These are phyloP conservation scores for Dynastes hyllus DNA, from an alignment of 2,888 invertebrate genomes.

Conservation along the genomic window DNA sequence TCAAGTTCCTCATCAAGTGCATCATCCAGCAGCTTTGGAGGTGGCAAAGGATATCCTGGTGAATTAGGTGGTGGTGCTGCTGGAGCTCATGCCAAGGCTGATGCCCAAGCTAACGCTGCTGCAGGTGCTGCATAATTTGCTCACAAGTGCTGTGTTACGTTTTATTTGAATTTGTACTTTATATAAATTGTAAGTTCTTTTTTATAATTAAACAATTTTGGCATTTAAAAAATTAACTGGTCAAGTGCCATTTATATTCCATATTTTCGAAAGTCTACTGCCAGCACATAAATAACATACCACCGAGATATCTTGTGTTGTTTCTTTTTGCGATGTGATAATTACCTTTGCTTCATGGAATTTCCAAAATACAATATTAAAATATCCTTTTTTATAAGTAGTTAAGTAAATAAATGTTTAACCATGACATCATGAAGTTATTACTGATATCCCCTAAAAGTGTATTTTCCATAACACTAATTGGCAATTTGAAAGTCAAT, in stretches of 20 bases:
- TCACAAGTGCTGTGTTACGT: slow-evolving; percentile 25
- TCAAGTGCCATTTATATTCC: not conserved
- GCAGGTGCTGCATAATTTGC: slow-evolving; percentile 34
- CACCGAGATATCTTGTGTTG: no score
- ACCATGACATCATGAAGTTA: no score
- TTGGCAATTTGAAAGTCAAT: no score
- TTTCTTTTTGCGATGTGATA: no score
- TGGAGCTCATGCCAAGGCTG: slow-evolving; percentile 45
- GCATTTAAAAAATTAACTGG: not conserved
- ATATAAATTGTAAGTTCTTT: not conserved
- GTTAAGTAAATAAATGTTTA: no score
- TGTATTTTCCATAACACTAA: no score
- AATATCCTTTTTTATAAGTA: no score
- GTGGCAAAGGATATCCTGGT: slow-evolving; percentile 16
- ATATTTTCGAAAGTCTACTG: not conserved
- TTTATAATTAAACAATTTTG: not conserved
- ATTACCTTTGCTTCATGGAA: no score
- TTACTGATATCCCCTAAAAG: no score
- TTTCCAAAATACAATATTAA: no score
- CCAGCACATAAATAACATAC: not conserved
- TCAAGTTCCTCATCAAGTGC: slow-evolving; percentile 47
- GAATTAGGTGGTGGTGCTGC: slow-evolving; percentile 33
- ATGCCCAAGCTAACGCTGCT: slow-evolving; percentile 47
- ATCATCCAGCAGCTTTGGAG: slow-evolving; percentile 48
- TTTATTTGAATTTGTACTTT: not conserved